Evolutionary conservation across 2,888 invertebrate genomes (phyloP).

Genomic region (Endotricha flammealis): DNA sequence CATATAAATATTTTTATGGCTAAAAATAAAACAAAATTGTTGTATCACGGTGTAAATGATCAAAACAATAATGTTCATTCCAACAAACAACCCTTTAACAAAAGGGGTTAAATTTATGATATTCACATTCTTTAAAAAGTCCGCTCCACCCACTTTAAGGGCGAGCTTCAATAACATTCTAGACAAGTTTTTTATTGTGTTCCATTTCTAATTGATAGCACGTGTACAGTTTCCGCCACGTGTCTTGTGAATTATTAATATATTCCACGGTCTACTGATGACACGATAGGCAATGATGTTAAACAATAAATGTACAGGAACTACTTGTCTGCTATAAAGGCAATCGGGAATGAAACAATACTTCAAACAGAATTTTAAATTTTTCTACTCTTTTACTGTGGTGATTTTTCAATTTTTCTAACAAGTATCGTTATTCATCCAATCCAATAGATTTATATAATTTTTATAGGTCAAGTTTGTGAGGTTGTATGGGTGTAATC

Average conservation of each 20-base stretch:
- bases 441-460: too few relatives aligned
- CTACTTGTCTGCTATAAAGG: slow-evolving; percentile 48
- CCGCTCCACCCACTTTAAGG: slow-evolving; percentile 43
- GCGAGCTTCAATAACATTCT: slow-evolving; percentile 42
- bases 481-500: too few relatives aligned
- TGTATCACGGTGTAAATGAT: too few relatives aligned
- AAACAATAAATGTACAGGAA: slow-evolving; percentile 44
- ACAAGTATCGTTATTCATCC: too few relatives aligned
- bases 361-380: too few relatives aligned
- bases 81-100: slow-evolving; percentile 16
- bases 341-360: too few relatives aligned
- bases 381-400: too few relatives aligned
- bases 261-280: slow-evolving; percentile 47
- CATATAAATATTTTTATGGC: too few relatives aligned
- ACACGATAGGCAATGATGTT: slow-evolving; percentile 27
- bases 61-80: too few relatives aligned
- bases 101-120: slow-evolving; percentile 28
- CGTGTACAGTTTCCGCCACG: slow-evolving; percentile 73
- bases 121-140: slow-evolving; percentile 36
- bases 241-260: slow-evolving; percentile 64
- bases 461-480: too few relatives aligned
- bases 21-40: too few relatives aligned
- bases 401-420: too few relatives aligned
- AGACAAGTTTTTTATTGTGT: slow-evolving; percentile 47
- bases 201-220: slow-evolving; percentile 70